A percentile compares a stretch with the other conserved stretches of the same genome.
These are phyloP conservation scores for Hydroisotoma schaefferi DNA, from an alignment of 2,888 invertebrate genomes.

Conservation along the genomic window DNA sequence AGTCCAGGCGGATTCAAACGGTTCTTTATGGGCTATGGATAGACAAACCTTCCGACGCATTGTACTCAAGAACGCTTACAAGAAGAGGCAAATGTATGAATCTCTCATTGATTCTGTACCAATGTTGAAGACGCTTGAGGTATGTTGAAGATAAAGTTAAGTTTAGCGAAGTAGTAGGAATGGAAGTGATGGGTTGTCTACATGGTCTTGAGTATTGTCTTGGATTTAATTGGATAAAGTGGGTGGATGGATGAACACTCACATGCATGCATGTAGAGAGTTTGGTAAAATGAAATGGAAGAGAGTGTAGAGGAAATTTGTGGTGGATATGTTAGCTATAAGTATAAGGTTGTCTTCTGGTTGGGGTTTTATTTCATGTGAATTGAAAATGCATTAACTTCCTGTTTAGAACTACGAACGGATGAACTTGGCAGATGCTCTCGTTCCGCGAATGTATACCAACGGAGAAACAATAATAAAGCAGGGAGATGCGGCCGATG, in stretches of 20 bases:
- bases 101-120: slow-evolving; percentile 89
- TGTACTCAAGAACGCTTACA: slow-evolving; percentile 92
- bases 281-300: no score
- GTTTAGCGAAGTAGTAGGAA: no score
- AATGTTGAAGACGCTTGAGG: slow-evolving; percentile 92
- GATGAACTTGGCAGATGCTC: slow-evolving; percentile 94
- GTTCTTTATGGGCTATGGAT: slow-evolving; percentile 98
- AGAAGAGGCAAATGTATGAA: slow-evolving; percentile 97
- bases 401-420: slow-evolving; percentile 77
- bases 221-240: no score
- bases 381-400: no score
- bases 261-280: no score
- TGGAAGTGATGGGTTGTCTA: neutral
- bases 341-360: neutral
- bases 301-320: no score
- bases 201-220: no score
- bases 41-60: slow-evolving; percentile 94
- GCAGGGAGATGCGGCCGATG: slow-evolving; percentile 90
- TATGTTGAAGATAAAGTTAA: slow-evolving; percentile 51
- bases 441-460: slow-evolving; percentile 72
- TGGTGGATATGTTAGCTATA: no score
- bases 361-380: no score
- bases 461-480: slow-evolving; percentile 82
- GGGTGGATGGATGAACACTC: no score
- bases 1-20: slow-evolving; percentile 75